These are phyloP conservation scores for Gallinago stenura DNA, from an alignment of 2,797 vertebrate genomes.

Conservation along the genomic window DNA sequence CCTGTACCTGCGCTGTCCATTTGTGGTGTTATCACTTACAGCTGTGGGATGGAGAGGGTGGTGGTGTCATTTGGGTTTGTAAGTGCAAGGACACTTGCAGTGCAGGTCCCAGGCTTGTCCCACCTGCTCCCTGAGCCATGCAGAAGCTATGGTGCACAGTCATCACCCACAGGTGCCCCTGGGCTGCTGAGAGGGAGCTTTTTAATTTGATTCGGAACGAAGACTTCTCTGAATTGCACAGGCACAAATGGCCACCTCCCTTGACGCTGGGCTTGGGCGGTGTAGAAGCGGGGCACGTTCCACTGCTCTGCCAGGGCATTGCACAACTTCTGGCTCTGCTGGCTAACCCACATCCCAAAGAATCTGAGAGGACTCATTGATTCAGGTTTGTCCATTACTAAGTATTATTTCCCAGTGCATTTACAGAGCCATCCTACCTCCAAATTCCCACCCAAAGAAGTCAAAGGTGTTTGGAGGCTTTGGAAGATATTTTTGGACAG, in stretches of 20 bases:
- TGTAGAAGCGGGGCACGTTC: not conserved
- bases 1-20: accelerated
- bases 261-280: not conserved
- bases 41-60: not conserved
- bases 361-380: not conserved
- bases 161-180: not conserved
- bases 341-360: not conserved
- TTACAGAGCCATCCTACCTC: not conserved
- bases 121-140: accelerated
- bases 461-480: not conserved
- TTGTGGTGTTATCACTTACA: not conserved
- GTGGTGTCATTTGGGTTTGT: not conserved
- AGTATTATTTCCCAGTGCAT: not conserved
- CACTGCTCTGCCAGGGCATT: not conserved
- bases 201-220: not conserved
- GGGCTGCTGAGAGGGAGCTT: not conserved
- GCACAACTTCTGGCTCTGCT: not conserved
- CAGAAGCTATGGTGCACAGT: not conserved
- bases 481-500: not conserved
- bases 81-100: not conserved
- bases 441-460: not conserved
- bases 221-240: not conserved
- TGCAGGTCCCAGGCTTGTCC: not conserved
- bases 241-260: not conserved
- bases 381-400: not conserved